These are phyloP conservation scores for Eupeodes corollae DNA, from an alignment of 1,140 invertebrate species.

Conservation along the genomic window DNA sequence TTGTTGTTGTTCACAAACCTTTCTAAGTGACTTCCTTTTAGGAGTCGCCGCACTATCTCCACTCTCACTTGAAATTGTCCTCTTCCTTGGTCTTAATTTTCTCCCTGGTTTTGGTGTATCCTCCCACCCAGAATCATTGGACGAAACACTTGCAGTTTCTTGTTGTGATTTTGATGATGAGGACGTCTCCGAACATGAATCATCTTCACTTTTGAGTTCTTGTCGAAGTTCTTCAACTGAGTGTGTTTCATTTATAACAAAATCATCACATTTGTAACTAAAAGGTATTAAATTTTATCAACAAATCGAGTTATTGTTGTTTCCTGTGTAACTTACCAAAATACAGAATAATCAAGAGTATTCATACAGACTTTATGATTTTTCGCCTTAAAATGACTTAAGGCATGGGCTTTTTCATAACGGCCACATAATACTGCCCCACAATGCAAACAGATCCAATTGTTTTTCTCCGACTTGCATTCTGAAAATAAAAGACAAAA, in stretches of 20 bases:
- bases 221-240: slow-evolving; percentile 50
- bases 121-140: slow-evolving; percentile 16
- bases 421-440: slow-evolving; percentile 63
- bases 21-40: slow-evolving; percentile 38
- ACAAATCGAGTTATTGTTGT: slow-evolving; percentile 3
- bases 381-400: slow-evolving; percentile 53
- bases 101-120: slow-evolving; percentile 20
- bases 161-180: slow-evolving; percentile 12
- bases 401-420: slow-evolving; percentile 66
- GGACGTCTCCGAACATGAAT: slow-evolving; percentile 17
- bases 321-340: slow-evolving; percentile 47
- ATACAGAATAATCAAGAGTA: slow-evolving; percentile 61
- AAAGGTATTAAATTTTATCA: background rate
- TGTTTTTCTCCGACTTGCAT: slow-evolving; percentile 55
- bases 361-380: slow-evolving; percentile 65
- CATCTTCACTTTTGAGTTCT: slow-evolving; percentile 24
- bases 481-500: slow-evolving; percentile 38
- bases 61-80: slow-evolving; percentile 47
- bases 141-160: slow-evolving; percentile 21
- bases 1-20: slow-evolving; percentile 15
- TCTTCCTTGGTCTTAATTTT: slow-evolving; percentile 38
- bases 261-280: slow-evolving; percentile 68
- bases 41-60: slow-evolving; percentile 10
- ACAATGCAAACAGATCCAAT: slow-evolving; percentile 67
- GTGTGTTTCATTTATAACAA: slow-evolving; percentile 63